A percentile compares a stretch with the other conserved stretches of the same genome.
phyloP scores from a whole-genome alignment of 2,888 invertebrate genomes.

The Eupithecia dodoneata region DNA sequence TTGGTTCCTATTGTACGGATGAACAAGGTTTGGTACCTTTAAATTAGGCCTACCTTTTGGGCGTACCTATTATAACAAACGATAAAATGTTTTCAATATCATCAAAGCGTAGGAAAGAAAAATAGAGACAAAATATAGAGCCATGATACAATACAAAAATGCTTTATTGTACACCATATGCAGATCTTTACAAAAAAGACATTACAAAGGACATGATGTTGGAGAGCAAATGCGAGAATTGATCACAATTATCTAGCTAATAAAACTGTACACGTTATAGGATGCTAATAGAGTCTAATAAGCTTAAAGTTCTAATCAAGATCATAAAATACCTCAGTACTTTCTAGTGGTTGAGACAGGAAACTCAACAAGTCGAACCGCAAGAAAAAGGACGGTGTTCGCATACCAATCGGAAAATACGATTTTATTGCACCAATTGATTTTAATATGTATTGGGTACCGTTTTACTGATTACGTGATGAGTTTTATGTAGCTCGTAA shows the following conservation, averaged over 20 bases:
- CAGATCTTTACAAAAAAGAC: too few relatives aligned
- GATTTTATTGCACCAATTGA: constrained; percentile 47
- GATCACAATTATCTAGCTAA: not conserved
- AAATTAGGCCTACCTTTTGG: not conserved
- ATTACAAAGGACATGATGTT: not conserved
- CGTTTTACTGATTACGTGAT: constrained; percentile 38
- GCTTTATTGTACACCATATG: too few relatives aligned
- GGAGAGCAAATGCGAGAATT: not conserved
- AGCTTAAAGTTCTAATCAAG: not conserved
- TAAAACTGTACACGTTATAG: not conserved
- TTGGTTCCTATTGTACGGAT: not conserved
- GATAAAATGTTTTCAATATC: not conserved
- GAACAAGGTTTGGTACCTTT: not conserved
- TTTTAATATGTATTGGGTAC: constrained; percentile 39
- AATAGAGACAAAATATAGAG: not conserved
- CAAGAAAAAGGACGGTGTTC: constrained; percentile 45
- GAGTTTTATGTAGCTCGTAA: constrained; percentile 29
- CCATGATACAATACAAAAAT: not conserved
- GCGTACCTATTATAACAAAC: not conserved
- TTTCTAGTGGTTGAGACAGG: constrained; percentile 64
- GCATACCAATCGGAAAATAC: constrained; percentile 69
- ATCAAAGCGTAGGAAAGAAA: not conserved
- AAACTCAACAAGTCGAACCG: constrained; percentile 62
- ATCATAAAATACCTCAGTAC: constrained; percentile 40
- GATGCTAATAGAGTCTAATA: not conserved